Base-by-base conservation (phyloP, 2,797 vertebrate species). In the Lithobates sylvaticus region DNA sequence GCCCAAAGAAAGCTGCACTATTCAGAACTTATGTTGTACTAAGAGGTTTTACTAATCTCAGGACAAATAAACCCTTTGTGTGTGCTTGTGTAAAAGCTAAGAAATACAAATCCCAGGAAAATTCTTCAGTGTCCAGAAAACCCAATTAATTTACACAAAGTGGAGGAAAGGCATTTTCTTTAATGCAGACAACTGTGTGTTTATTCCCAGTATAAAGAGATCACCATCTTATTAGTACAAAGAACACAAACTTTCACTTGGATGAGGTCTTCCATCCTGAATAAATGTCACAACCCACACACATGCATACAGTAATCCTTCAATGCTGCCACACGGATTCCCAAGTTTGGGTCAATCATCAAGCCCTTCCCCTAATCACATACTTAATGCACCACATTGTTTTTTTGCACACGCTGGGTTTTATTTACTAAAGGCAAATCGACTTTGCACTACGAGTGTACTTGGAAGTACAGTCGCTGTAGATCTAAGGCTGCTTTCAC, bases 61-160 rank as follows among this genome's bases (percentile, higher is more conserved):
- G 29, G n/a, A 87, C 81, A 87, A 80, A 27, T 12, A 3, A 69
- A 29, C n/a, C 15, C 81, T 75, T 84, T 87, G 81, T 84, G 5
- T 61, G 39, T 39, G 39, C 39, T 18, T 58, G 50, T 18, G 54
- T 23, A 61, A 61, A 61, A 61, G 27, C n/a, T 58, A 58, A n/a
- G 34, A 69, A 72, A 50, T 9, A 29, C 18, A 79, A 84, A 72
- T 76, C 81, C 76, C 18, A 65, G 18, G 58, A 21, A 27, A 54
- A 84, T 27, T n/a, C 23, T 21, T 39, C 39, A 67, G 2, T 29
- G 47, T 47, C 61, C 23, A 58, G 3, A 78, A 70, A 77, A 76
- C 36, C 39, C 61, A 39, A 29, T 42, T 69, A 0, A 29, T 67
- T 67, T 13, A 67, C 26, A 67, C 3, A 3, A 29, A 61, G 5